Percentiles rank a stretch among this genome's conserved stretches.
phyloP scores from a whole-genome alignment of 2,797 vertebrate genomes.

The Picus viridis region DNA sequence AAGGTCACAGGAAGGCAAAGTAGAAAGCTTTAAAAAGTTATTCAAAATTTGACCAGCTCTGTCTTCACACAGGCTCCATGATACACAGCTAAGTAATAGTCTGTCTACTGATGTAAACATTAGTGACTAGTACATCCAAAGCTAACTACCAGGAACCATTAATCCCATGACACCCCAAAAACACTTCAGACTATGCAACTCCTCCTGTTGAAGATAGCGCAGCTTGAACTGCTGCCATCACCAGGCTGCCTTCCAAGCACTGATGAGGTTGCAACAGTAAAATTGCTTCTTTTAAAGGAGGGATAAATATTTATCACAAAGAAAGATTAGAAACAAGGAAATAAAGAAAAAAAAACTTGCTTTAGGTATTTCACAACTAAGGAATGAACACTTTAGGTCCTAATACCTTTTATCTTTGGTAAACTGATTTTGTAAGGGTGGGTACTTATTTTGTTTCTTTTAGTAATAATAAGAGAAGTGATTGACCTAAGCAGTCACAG shows the following conservation, averaged over 20 bases:
- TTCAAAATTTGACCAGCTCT: conserved; percentile 10
- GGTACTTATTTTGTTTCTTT: background rate
- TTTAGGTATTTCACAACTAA: background rate
- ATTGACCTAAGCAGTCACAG: background rate
- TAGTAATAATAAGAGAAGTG: background rate
- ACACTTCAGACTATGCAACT: background rate
- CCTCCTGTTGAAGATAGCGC: background rate
- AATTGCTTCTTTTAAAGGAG: background rate
- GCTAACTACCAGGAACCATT: conserved; percentile 12
- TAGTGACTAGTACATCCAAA: background rate
- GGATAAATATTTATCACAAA: background rate
- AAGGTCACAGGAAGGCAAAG: background rate
- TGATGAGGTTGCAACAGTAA: background rate
- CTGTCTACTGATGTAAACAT: conserved; percentile 23
- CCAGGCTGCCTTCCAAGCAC: background rate
- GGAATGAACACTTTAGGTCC: background rate
- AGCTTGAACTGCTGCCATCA: background rate
- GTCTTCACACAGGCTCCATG: background rate
- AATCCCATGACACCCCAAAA: background rate
- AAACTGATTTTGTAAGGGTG: background rate
- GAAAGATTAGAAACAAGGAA: background rate
- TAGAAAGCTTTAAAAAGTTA: conserved; percentile 5
- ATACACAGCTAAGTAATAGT: background rate
- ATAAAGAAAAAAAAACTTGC: background rate
- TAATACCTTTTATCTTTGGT: background rate